Conservation (phyloP, 2,113 vertebrate species). For the Leptocoma aspasia region DNA sequence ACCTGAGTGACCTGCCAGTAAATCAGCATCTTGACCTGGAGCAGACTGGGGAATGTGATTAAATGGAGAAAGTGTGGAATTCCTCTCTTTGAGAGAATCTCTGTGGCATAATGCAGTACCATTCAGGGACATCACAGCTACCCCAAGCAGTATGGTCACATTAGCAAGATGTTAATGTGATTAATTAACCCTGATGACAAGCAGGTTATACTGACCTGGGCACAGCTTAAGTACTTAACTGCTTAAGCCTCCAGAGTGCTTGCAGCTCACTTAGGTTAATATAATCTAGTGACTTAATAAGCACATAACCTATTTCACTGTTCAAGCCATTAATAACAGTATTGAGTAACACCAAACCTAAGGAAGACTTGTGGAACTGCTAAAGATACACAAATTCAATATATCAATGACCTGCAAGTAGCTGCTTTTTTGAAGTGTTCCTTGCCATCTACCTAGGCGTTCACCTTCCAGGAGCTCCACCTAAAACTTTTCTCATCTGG, state of each 20-base stretch:
- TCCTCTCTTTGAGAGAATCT: not conserved
- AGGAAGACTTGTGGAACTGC: not conserved
- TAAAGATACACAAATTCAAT: not conserved
- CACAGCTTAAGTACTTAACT: constrained; percentile 38
- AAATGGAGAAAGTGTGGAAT: not conserved
- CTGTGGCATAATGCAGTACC: not conserved
- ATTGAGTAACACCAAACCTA: not conserved
- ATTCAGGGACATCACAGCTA: not conserved
- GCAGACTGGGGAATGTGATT: not conserved
- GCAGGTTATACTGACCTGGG: constrained; percentile 43
- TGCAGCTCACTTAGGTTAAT: constrained; percentile 38
- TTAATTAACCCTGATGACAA: constrained; percentile 52
- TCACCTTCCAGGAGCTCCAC: not conserved
- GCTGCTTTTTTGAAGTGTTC: not conserved
- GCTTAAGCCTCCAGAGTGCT: constrained; percentile 28
- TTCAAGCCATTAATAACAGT: constrained; percentile 9
- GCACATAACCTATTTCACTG: constrained; percentile 38
- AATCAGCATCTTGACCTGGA: not conserved
- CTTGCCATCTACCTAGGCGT: not conserved
- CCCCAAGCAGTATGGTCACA: not conserved
- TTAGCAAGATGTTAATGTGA: constrained; percentile 30
- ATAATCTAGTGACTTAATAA: constrained; percentile 40
- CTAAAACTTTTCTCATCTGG: not conserved
- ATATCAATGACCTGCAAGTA: not conserved
- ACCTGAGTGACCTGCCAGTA: not conserved